Evolutionary conservation across 2,888 invertebrate genomes (phyloP), one percentile per base, ranked within the genome.

Genomic region (Zele albiditarsus): DNA sequence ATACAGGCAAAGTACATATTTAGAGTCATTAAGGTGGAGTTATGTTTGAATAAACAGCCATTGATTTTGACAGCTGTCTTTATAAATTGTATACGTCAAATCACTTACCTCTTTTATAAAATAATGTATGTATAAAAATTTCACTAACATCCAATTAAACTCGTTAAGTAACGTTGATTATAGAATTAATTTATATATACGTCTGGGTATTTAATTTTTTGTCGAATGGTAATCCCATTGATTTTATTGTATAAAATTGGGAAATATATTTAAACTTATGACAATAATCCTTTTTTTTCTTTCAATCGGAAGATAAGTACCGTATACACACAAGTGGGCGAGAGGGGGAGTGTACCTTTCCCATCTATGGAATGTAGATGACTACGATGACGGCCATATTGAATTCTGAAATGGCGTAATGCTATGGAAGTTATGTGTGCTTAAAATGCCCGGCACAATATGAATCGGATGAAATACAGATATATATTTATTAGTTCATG

Each of bases 41-140:
- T 53, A 38, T 23, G 33, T 20, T 38, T 16, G 23, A 63, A 33
- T 27, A 5, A 27, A 16, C 28, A 27, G 16, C 23, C 16, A 72
- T 60, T 23, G 38, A 71, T 71, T 71, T 72, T 75, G 75, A 72
- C 72, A 75, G 74, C 74, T 74, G 74, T 74, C 70, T 74, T 65
- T 42, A 25, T 57, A 42, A 70, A 27, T 70, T 42, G 33, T 70
- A 60, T 57, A 74, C 70, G 65, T 70, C 57, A 58, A 70, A 66
- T 65, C 20, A 74, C 70, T 65, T 46, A 74, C 74, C 74, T 65
- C 49, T 49, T n/a, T 60, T 25, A 62, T 46, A 46, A 62, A 69
- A 28, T n/a, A 42, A 62, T 62, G 4, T 20, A 60, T 60, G 6
- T 31, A 20, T n/a, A 38, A 10, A 63, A 46, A 63, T 28, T n/a